These are phyloP conservation scores for Orthosia gothica DNA, from an alignment of 2,888 invertebrate species.

Conservation along the genomic window DNA sequence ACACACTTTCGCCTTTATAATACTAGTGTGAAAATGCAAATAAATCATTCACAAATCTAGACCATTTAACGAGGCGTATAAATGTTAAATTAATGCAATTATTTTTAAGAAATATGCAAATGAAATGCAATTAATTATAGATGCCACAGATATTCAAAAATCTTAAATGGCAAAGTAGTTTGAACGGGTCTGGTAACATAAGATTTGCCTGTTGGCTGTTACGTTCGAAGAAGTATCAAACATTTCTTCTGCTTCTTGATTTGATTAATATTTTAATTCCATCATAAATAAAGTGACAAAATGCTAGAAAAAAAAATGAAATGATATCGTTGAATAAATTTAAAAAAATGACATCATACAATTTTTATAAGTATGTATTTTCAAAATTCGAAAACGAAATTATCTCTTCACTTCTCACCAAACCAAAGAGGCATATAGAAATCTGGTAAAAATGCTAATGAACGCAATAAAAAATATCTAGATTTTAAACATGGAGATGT, in stretches of 20 bases:
- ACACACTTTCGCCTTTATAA: too few species aligned
- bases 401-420: background rate
- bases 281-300: background rate
- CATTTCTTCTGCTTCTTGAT: background rate
- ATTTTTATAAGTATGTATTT: background rate
- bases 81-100: slow-evolving; percentile 17
- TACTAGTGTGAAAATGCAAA: background rate
- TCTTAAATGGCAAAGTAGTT: background rate
- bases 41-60: background rate
- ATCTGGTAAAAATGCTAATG: slow-evolving; percentile 23
- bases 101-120: slow-evolving; percentile 19
- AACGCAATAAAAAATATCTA: slow-evolving; percentile 20
- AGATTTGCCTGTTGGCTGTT: background rate
- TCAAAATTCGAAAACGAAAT: background rate
- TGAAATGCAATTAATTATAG: background rate
- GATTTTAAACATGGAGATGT: slow-evolving; percentile 26
- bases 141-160: background rate
- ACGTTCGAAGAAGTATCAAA: too few species aligned
- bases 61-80: background rate
- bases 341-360: background rate
- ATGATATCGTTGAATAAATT: background rate
- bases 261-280: background rate
- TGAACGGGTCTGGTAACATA: background rate
- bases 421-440: slow-evolving; percentile 7
- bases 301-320: background rate